Evolutionary conservation across 2,113 vertebrate genomes (phyloP).

Genomic region (Brevimyrus niger): DNA sequence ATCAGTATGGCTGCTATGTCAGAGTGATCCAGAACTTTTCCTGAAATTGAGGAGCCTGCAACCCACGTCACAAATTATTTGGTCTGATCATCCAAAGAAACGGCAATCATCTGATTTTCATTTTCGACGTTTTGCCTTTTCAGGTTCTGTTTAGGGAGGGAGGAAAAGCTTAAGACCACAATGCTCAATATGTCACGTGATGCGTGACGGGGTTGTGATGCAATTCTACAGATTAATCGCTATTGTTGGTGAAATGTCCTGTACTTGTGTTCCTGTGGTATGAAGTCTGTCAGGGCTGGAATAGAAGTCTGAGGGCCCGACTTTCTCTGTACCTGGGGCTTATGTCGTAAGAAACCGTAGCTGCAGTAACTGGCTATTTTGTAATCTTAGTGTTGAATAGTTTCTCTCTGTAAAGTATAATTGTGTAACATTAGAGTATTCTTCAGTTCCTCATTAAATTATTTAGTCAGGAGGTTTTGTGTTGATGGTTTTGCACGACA

Average conservation of each 20-base stretch:
- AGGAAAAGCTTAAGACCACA: background rate
- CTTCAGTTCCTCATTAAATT: constrained; percentile 4
- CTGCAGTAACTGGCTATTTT: background rate
- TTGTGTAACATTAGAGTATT: background rate
- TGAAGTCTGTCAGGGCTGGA: background rate
- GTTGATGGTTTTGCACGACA: background rate
- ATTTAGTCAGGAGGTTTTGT: background rate
- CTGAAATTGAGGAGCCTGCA: background rate
- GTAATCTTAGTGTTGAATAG: constrained; percentile 11
- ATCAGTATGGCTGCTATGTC: background rate
- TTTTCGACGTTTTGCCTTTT: background rate
- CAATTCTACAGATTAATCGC: background rate
- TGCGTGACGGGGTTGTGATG: background rate
- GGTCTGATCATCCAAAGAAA: background rate
- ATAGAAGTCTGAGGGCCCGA: background rate
- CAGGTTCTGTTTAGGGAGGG: background rate
- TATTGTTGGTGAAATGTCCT: background rate
- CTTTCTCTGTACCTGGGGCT: background rate
- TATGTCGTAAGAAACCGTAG: background rate
- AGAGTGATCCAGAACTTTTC: background rate
- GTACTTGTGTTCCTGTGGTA: background rate
- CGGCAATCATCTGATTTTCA: background rate
- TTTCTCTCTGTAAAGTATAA: constrained; percentile 4
- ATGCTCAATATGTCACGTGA: background rate
- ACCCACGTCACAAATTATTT: background rate